Base-by-base conservation (phyloP, 1,140 invertebrate species). In the Ceratoteleas bidentatus region DNA sequence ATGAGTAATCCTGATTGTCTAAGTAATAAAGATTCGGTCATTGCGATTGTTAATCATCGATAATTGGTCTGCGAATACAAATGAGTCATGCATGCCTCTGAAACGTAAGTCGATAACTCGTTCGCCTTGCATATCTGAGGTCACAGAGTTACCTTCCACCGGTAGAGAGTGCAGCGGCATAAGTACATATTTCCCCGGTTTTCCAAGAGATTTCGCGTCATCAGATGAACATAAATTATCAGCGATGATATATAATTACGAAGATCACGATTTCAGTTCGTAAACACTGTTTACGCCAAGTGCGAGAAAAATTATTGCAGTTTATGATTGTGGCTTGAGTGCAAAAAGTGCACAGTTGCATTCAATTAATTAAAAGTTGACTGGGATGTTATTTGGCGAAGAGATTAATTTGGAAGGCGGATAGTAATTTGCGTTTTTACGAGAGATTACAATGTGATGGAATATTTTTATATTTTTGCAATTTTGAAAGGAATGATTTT, bases 81-180 rank as follows among this genome's bases (percentile, higher is more conserved):
- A 66, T 75, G 72, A 75, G 10, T 74, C 70, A 74, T 50, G 15
- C 34, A 24, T 57, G 16, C 53, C 32, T 57, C 52, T 62, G 6
- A 40, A 49, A 33, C n/a, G 15, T 32, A 60, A 16, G 62, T 75
- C 62, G 54, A 66, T 76, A 68, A 76, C 73, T 76, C 47, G 73
- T 45, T 76, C 56, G 56, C 73, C 73, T 76, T 76, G 73, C 62
- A 60, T 65, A 58, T 14, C 73, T 66, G 45, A 75, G 73, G 73
- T 75, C 73, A 75, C 33, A 60, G 40, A 47, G 60, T 75, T 66
- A 75, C 62, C 73, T 75, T 75, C 73, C n/a, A 60, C 34, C 53
- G 47, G 62, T 75, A 66, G 54, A 66, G 34, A 75, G 62, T 66
- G n/a, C 47, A 64, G 50, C 5, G 24, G 15, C 14, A n/a, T 33